Base-by-base conservation (phyloP, 2,797 vertebrate species). In the Notolabrus celidotus region DNA sequence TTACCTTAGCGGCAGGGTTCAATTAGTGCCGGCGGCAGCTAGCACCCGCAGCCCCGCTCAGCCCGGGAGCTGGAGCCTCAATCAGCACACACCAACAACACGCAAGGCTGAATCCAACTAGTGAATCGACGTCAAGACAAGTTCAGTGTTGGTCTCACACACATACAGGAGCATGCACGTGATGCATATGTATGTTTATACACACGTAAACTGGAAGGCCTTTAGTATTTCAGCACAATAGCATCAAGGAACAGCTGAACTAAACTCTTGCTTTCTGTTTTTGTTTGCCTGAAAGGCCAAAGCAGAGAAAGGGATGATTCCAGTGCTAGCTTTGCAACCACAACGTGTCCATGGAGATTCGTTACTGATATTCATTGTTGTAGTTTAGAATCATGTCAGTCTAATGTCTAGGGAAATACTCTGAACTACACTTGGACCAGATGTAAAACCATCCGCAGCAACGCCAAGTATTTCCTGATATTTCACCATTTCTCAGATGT, bases 1-100 rank as follows among this genome's bases (percentile, higher is more conserved):
- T 86, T 87, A 93, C 89, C 89, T 93, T 89, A 92, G 91, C 87
- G 92, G 90, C 92, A 93, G 92, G 89, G 92, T 94, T 94, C 93
- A 94, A 94, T 94, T 94, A 95, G 90, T 88, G 82, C 92, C 85
- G 82, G 87, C 81, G 91, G 93, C 89, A 45, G 88, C 88, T 85
- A 88, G 86, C 91, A 89, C 90, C 89, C 89, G 73, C 84, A 90
- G 90, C 84, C 91, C 85, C 69, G 71, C 89, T 88, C 87, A 88
- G 89, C 86, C 86, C 64, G 54, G 84, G 88, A 89, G 89, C 80
- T 77, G 83, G 64, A 84, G 81, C 87, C 85, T 86, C 88, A 65
- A 92, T 92, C 89, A 85, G 82, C 77, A 66, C 88, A 86, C 74
- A 88, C 72, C 82, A 88, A 89, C 88, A 86, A 79, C 86, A 89